A percentile compares a stretch with the other conserved stretches of the same genome.
phyloP scores from a whole-genome alignment of 2,888 invertebrate genomes.

The Adelognathus sp. region DNA sequence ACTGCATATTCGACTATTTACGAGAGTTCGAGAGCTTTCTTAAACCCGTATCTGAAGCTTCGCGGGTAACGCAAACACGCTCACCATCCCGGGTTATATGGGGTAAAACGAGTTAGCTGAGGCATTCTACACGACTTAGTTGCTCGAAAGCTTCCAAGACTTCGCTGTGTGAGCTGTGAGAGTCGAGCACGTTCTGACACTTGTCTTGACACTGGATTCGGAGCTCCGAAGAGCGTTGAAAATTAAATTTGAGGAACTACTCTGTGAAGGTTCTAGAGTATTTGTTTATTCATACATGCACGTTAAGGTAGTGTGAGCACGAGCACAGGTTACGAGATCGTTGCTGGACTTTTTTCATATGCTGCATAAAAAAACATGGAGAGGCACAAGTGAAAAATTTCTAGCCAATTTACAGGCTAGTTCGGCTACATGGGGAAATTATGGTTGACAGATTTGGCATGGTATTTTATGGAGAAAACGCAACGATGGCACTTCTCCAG shows the following conservation, averaged over 20 bases:
- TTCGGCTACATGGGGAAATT: too few species aligned
- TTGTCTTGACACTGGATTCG: neutral
- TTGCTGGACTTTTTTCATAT: too few species aligned
- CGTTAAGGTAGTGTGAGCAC: neutral
- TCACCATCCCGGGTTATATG: neutral
- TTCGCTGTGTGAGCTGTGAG: neutral
- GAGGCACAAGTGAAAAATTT: too few species aligned
- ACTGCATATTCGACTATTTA: constrained; percentile 4
- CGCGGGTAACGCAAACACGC: neutral
- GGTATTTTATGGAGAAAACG: too few species aligned
- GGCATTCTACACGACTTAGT: constrained; percentile 17
- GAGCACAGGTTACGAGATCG: too few species aligned
- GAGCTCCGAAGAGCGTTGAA: constrained; percentile 5
- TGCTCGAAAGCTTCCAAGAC: neutral
- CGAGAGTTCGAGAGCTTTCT: neutral
- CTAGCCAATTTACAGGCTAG: too few species aligned
- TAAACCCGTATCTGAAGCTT: neutral
- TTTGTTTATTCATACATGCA: neutral
- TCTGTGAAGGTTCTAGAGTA: neutral
- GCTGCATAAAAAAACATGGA: too few species aligned
- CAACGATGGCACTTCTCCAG: too few species aligned
- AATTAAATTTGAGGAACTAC: neutral
- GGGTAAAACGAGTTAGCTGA: constrained; percentile 34
- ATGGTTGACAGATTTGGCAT: too few species aligned
- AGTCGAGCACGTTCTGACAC: constrained; percentile 20